Evolutionary conservation across 2,797 vertebrate genomes (phyloP).

Genomic region (Lerista edwardsae): DNA sequence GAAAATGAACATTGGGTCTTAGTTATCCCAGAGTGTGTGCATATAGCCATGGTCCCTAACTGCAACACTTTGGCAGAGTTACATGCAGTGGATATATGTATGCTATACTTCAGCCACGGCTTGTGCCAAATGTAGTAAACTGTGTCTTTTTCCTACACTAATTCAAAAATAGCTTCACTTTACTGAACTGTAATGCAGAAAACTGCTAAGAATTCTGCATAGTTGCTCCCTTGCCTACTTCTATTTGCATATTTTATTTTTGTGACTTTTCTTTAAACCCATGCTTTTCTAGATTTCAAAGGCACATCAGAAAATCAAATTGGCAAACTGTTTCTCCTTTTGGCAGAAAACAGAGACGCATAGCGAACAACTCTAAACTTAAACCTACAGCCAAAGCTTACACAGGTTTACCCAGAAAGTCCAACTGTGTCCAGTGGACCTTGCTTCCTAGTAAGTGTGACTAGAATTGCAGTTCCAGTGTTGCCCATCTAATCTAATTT

Average conservation of each 20-base stretch:
- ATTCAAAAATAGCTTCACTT: slow-evolving; percentile 28
- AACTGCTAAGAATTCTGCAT: not conserved
- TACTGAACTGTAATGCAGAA: slow-evolving; percentile 4
- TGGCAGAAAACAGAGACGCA: not conserved
- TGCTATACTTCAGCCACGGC: slow-evolving; percentile 39
- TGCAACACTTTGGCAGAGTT: slow-evolving; percentile 51
- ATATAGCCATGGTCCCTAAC: slow-evolving; percentile 46
- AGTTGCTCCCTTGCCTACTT: not conserved
- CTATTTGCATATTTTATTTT: not conserved
- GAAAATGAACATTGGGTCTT: slow-evolving; percentile 51
- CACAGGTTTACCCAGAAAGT: too few relatives aligned
- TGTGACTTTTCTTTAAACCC: not conserved
- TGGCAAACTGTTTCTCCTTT: not conserved
- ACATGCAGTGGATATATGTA: not conserved
- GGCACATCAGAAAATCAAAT: not conserved
- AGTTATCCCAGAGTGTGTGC: slow-evolving; percentile 26
- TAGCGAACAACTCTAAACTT: not conserved
- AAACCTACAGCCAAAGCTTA: not conserved
- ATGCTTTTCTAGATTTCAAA: not conserved
- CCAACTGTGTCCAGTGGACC: too few relatives aligned
- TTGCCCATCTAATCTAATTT: not conserved
- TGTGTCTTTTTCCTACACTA: not conserved
- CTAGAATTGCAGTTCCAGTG: too few relatives aligned
- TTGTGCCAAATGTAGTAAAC: slow-evolving; percentile 30
- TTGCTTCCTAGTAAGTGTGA: too few relatives aligned